A percentile compares a stretch with the other conserved stretches of the same genome.
Evolutionary conservation across 1,140 invertebrate species (phyloP).

Genomic region (Triops cancriformis): DNA sequence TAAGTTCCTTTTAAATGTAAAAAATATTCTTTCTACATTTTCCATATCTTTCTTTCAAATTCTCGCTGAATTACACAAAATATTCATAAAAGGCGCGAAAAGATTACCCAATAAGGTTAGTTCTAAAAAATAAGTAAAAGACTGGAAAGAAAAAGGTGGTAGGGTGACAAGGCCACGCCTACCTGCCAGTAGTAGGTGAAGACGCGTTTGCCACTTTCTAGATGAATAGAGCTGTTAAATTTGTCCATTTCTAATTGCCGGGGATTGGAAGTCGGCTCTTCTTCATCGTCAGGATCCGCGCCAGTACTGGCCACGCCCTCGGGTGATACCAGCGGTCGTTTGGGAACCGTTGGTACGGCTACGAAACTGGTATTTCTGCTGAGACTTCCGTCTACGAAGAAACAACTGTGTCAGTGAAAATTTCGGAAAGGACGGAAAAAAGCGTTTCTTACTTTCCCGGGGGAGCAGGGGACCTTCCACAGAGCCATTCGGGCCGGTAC

Average conservation of each 20-base stretch:
- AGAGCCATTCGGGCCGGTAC: background rate
- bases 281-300: conserved; percentile 26
- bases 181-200: conserved; percentile 44
- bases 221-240: conserved; percentile 38
- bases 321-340: background rate
- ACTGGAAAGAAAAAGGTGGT: too few relatives aligned
- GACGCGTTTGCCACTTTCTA: conserved; percentile 35
- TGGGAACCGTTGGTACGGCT: background rate
- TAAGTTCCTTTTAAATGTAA: too few relatives aligned
- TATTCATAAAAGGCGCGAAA: too few relatives aligned
- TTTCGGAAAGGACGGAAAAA: too few relatives aligned
- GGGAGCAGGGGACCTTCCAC: background rate
- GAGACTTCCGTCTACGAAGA: background rate
- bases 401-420: background rate
- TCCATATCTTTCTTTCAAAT: too few relatives aligned
- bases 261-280: conserved; percentile 32
- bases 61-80: too few relatives aligned
- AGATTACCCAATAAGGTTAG: too few relatives aligned
- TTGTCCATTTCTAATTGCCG: conserved; percentile 33
- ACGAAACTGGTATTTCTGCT: background rate
- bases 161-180: background rate
- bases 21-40: too few relatives aligned
- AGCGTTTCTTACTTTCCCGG: conserved; percentile 8
- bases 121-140: too few relatives aligned
- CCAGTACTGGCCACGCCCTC: conserved; percentile 26